Evolutionary conservation across 2,888 invertebrate species (phyloP).

Genomic region (Villa cingulata): DNA sequence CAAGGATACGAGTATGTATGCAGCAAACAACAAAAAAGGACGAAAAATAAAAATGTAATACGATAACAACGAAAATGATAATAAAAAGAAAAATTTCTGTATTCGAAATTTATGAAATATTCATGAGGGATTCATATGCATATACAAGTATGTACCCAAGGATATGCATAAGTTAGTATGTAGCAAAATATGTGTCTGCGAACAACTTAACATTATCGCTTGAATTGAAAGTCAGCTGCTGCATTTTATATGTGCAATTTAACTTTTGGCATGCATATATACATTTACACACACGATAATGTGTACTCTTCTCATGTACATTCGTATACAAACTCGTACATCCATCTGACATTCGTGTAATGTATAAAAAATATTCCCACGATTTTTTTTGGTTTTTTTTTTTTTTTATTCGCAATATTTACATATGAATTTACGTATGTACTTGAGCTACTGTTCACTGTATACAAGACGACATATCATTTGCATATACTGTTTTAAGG

Average conservation of each 20-base stretch:
- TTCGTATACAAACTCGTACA: neutral
- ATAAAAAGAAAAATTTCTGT: neutral
- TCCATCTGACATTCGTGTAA: too few relatives aligned
- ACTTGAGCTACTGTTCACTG: too few relatives aligned
- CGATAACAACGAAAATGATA: too few relatives aligned
- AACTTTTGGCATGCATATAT: neutral
- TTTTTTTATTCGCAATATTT: neutral
- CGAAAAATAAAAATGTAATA: too few relatives aligned
- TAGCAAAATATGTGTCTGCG: too few relatives aligned
- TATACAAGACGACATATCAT: too few relatives aligned
- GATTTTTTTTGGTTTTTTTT: neutral
- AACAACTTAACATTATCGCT: too few relatives aligned
- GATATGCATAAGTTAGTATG: neutral
- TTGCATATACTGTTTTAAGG: too few relatives aligned
- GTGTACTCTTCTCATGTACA: too few relatives aligned
- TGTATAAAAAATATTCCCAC: neutral
- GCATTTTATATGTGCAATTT: neutral
- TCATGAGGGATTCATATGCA: conserved; percentile 3
- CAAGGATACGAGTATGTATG: too few relatives aligned
- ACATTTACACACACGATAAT: too few relatives aligned
- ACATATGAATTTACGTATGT: too few relatives aligned
- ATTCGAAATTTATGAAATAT: conserved; percentile 7
- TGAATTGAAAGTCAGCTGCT: neutral
- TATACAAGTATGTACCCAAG: neutral
- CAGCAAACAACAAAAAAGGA: conserved; percentile 1